Conservation (phyloP, 2,113 vertebrate genomes). For the Rhinoderma darwinii region DNA sequence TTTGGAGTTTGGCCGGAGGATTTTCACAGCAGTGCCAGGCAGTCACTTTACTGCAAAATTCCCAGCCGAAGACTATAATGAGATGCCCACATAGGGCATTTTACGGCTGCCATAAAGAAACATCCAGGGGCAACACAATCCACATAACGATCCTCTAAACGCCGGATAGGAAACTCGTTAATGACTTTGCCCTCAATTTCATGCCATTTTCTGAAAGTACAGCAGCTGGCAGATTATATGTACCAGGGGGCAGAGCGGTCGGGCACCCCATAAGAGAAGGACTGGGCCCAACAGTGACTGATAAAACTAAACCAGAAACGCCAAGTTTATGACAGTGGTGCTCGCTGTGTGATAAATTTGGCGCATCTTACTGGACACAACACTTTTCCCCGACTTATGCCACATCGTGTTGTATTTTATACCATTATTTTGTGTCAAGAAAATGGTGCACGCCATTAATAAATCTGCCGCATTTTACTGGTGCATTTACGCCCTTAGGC, state of each 20-base stretch:
- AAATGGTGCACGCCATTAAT: too few relatives aligned
- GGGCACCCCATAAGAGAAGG: not conserved
- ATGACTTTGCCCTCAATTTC: slow-evolving; percentile 15
- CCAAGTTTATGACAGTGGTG: too few relatives aligned
- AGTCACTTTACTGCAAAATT: not conserved
- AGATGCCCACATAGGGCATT: not conserved
- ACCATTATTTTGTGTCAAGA: too few relatives aligned
- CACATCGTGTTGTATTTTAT: too few relatives aligned
- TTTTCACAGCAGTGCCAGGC: not conserved
- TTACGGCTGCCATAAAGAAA: slow-evolving; percentile 6
- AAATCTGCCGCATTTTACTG: too few relatives aligned
- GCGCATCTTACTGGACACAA: too few relatives aligned
- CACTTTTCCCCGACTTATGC: too few relatives aligned
- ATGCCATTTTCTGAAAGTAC: not conserved
- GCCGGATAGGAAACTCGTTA: not conserved
- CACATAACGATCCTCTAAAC: not conserved
- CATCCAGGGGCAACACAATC: not conserved
- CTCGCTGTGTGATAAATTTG: too few relatives aligned
- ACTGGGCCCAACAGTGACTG: not conserved
- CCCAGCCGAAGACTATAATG: not conserved
- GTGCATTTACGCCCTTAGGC: too few relatives aligned
- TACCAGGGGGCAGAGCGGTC: not conserved
- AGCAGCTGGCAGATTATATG: not conserved
- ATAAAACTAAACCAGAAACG: too few relatives aligned
- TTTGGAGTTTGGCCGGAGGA: slow-evolving; percentile 12